Percentiles rank a stretch among this genome's conserved stretches.
Conservation (phyloP, 2,113 vertebrate species). For the Emydocephalus ijimae region DNA sequence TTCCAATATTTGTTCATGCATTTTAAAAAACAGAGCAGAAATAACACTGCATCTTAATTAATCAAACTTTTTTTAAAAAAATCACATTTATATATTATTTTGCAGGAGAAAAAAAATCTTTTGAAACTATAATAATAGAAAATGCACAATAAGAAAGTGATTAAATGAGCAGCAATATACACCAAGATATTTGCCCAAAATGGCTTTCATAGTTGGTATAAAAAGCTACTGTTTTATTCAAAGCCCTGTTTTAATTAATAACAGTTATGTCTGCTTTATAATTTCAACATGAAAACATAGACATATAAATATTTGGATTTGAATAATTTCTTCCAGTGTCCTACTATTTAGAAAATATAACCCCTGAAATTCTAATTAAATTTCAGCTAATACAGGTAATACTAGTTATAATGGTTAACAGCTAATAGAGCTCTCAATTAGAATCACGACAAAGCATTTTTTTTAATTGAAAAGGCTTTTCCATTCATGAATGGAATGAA, state of each 20-base stretch:
- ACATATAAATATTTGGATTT: neutral
- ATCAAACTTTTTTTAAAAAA: neutral
- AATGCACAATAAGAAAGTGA: neutral
- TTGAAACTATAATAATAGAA: slow-evolving; percentile 8
- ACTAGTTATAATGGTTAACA: neutral
- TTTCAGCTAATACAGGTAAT: neutral
- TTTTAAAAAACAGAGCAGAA: neutral
- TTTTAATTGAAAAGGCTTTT: neutral
- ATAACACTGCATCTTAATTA: neutral
- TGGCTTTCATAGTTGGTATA: neutral
- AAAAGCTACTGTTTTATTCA: neutral
- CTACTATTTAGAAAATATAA: neutral
- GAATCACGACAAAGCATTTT: neutral
- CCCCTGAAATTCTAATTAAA: neutral
- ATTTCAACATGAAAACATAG: neutral
- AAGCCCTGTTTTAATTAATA: neutral
- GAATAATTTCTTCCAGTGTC: neutral
- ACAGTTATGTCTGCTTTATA: neutral
- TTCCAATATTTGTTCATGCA: neutral
- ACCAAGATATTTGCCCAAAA: neutral
- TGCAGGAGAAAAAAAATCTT: neutral
- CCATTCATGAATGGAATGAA: neutral
- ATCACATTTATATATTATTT: neutral
- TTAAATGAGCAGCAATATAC: neutral
- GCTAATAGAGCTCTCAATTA: neutral